These are phyloP conservation scores for Dryoscopus gambensis DNA, from an alignment of 2,113 vertebrate species.

Conservation along the genomic window DNA sequence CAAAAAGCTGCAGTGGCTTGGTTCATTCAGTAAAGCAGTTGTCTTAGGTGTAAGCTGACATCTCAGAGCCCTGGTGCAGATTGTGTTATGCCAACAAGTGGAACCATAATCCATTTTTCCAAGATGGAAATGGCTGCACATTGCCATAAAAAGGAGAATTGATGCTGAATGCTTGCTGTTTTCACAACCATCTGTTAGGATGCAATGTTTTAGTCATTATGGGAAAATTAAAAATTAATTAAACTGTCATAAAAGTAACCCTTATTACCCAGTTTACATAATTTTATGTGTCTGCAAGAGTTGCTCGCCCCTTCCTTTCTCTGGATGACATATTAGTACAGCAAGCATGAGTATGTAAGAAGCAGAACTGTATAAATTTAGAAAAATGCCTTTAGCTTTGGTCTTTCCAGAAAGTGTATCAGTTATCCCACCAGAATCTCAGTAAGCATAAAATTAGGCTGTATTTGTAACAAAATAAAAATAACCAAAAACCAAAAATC, in stretches of 20 bases:
- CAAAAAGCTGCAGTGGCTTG: background rate
- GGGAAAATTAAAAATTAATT: background rate
- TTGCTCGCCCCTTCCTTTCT: background rate
- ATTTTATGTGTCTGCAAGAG: background rate
- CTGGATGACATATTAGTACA: background rate
- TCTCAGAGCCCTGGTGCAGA: background rate
- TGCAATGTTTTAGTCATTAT: background rate
- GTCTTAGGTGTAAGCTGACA: background rate
- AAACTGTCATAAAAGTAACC: background rate
- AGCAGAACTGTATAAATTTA: background rate
- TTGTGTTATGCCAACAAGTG: background rate
- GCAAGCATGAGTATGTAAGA: background rate
- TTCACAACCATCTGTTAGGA: constrained; percentile 18
- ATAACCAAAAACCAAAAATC: background rate
- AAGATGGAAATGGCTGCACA: background rate
- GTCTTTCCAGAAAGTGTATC: background rate
- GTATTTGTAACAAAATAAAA: background rate
- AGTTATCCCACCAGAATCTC: background rate
- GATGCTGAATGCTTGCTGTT: background rate
- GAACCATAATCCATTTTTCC: background rate
- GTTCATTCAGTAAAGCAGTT: background rate
- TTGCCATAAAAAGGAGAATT: background rate
- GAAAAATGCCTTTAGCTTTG: background rate
- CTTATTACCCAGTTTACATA: background rate
- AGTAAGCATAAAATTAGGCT: background rate